Evolutionary conservation across 2,888 invertebrate species (phyloP).

Genomic region (Nipponacmea schrenckii): DNA sequence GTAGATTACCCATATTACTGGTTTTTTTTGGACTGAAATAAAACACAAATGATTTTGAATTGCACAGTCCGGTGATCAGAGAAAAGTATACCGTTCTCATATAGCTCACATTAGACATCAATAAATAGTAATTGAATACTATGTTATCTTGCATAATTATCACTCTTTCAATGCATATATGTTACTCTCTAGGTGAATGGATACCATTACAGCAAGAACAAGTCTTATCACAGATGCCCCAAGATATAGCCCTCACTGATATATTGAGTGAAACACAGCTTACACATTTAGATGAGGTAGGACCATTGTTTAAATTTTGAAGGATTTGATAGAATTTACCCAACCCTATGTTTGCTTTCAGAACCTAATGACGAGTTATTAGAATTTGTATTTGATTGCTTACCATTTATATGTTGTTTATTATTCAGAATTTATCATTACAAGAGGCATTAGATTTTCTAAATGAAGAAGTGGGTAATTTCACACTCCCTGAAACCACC

Average conservation of each 20-base stretch:
- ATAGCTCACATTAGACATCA: background rate
- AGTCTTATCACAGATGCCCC: slow-evolving; percentile 29
- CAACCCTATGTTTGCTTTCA: no score
- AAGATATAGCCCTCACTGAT: background rate
- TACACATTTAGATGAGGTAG: background rate
- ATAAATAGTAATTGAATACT: slow-evolving; percentile 4
- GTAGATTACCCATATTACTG: no score
- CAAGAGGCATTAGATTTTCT: slow-evolving; percentile 16
- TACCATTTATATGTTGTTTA: background rate
- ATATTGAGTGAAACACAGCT: background rate
- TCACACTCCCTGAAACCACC: background rate
- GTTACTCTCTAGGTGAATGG: slow-evolving; percentile 49
- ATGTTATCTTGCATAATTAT: background rate
- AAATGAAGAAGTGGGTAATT: slow-evolving; percentile 8
- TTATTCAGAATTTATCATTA: slow-evolving; percentile 5
- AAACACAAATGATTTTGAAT: background rate
- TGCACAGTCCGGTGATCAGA: no score
- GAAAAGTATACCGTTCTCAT: no score
- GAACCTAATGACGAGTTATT: no score
- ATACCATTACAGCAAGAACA: slow-evolving; percentile 41
- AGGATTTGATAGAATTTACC: no score
- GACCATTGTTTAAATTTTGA: no score
- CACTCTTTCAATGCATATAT: background rate
- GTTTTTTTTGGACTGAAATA: slow-evolving; percentile 25
- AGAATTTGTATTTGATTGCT: no score